Base-by-base conservation (phyloP, 2,888 invertebrate species). In the Melangyna quadrimaculata region DNA sequence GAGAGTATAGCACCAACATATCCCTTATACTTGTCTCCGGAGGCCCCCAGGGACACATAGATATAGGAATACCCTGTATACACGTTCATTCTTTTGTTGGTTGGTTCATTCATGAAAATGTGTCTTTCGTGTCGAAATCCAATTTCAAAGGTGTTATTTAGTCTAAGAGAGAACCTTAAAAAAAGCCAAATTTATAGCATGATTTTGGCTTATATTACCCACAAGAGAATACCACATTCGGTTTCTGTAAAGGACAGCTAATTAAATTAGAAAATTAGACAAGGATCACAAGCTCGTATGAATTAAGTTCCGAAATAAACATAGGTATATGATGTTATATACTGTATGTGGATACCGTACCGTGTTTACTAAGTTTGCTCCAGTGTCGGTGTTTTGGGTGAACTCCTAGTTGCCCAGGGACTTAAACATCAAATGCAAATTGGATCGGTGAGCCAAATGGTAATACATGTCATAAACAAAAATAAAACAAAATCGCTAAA, bases 191-290 rank as follows among this genome's bases (percentile, higher is more conserved):
- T 67, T 55, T 72, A 67, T 53, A 45, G 53, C 75, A 67, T 67
- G 75, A 19, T 29, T 67, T 65, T 59, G 72, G 61, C 61, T 84
- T 78, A 73, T 73, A 73, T 70, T 74, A 74, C 70, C 63, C 45
- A 55, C 63, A 24, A 59, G 32, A 22, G 45, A 27, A 43, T 19
- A 32, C 48, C 32, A 19, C 57, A 59, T 35, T 51, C n/a, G 57
- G 79, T 69, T 27, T 35, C 35, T 72, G 72, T 45, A 22, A 48
- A 17, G 59, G 63, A 17, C 14, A 53, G 57, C 43, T 84, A 80
- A 84, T 84, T 84, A 72, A 79, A 75, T 84, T 67, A 59, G 75
- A 72, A 71, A 84, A 77, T 72, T 48, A 70, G 74, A 78, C 83
- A 71, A 74, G 70, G 40, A 69, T 73, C 57, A 24, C 71, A 35